phyloP scores from a whole-genome alignment of 2,797 vertebrate species.

The Tangara arthus region DNA sequence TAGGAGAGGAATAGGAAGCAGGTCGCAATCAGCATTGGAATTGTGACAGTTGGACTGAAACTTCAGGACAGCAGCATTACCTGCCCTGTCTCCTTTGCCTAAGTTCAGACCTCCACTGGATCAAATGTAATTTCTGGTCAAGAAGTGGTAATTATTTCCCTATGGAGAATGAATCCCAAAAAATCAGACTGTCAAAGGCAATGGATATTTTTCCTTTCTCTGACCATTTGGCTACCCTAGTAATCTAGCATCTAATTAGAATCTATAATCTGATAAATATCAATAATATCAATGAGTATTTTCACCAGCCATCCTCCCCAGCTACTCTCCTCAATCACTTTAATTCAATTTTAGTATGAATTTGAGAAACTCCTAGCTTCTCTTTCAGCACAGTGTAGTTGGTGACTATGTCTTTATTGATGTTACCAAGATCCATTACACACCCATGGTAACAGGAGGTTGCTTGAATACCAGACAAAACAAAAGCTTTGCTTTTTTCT shows the following conservation, averaged over 20 bases:
- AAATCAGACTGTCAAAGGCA: background rate
- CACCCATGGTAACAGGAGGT: background rate
- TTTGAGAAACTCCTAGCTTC: background rate
- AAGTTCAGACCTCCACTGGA: background rate
- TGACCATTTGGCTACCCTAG: background rate
- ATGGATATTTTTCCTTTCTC: background rate
- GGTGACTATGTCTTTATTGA: background rate
- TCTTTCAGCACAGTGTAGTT: background rate
- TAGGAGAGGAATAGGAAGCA: background rate
- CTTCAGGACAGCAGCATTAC: background rate
- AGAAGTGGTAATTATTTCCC: background rate
- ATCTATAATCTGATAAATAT: background rate
- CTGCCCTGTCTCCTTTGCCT: background rate
- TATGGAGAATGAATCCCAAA: background rate
- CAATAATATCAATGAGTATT: background rate
- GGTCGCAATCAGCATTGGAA: rapidly evolving
- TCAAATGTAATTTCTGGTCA: background rate
- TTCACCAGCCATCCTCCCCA: background rate
- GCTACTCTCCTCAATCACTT: background rate
- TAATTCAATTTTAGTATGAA: background rate
- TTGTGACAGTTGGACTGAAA: background rate
- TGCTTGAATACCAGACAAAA: background rate
- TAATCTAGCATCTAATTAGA: background rate
- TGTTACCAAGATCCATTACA: background rate
- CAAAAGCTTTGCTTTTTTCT: background rate